These are phyloP conservation scores for Tetropium fuscum DNA, from an alignment of 2,888 invertebrate genomes.

Conservation along the genomic window DNA sequence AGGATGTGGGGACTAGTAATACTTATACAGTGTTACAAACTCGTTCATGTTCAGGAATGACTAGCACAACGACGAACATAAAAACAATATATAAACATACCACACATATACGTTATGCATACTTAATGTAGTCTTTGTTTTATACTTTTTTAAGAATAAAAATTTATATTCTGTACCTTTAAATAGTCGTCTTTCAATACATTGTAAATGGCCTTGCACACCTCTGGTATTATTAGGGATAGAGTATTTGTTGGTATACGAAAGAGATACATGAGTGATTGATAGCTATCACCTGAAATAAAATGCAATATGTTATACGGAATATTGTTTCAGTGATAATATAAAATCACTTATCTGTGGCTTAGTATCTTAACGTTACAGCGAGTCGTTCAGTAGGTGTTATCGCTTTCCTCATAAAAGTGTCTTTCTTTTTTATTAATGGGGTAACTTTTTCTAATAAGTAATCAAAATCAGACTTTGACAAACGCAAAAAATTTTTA, in stretches of 20 bases:
- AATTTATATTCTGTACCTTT: background rate
- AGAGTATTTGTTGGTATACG: background rate
- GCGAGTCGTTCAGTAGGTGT: background rate
- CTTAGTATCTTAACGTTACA: slow-evolving; percentile 1
- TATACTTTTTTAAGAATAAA: no score
- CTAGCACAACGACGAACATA: no score
- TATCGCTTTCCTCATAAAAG: background rate
- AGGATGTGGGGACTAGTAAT: background rate
- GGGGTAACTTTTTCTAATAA: background rate
- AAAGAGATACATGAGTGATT: background rate
- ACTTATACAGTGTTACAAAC: no score
- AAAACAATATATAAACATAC: background rate
- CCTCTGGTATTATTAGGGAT: background rate
- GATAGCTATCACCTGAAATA: background rate
- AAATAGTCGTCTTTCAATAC: background rate
- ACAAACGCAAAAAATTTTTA: background rate
- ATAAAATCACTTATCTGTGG: background rate
- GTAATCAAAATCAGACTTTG: background rate
- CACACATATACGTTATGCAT: no score
- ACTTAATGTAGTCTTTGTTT: background rate
- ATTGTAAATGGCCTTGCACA: background rate
- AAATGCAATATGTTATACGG: no score
- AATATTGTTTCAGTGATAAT: background rate
- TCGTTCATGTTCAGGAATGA: background rate
- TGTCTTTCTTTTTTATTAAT: background rate